Evolutionary conservation across 2,888 invertebrate genomes (phyloP).

Genomic region (Tetropium fuscum): DNA sequence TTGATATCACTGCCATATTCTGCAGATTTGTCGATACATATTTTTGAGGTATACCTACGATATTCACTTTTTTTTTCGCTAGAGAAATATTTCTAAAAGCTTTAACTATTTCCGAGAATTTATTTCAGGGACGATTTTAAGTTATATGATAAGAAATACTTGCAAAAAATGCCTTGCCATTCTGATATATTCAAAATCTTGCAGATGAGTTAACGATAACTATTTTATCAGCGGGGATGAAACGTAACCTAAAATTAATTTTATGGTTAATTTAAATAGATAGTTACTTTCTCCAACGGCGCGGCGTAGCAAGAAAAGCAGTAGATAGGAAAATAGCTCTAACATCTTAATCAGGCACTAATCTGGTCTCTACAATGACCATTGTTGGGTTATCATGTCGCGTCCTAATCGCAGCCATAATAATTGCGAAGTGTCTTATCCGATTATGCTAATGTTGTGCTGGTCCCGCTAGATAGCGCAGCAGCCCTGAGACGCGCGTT

Average conservation of each 20-base stretch:
- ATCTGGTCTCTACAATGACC: conserved; percentile 49
- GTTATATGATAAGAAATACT: no score
- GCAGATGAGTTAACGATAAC: no score
- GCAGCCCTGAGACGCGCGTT: conserved; percentile 48
- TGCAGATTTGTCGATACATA: no score
- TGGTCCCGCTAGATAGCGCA: conserved; percentile 62
- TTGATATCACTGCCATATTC: no score
- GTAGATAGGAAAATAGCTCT: conserved; percentile 13
- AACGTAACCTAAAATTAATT: conserved; percentile 8
- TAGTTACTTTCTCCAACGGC: not conserved
- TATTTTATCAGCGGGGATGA: not conserved
- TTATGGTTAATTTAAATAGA: conserved; percentile 12
- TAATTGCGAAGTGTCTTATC: conserved; percentile 62
- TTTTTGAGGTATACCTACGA: no score
- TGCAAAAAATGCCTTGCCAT: no score
- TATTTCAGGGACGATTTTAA: no score
- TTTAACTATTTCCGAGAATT: no score
- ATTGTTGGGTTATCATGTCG: conserved; percentile 52
- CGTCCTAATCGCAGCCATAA: conserved; percentile 61
- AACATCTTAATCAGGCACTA: conserved; percentile 26
- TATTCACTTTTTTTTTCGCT: no score
- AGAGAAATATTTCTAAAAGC: no score
- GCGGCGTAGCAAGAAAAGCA: conserved; percentile 1
- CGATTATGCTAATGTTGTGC: conserved; percentile 65
- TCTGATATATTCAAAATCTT: no score